These are phyloP conservation scores for Hirtodrosophila confusa DNA, from an alignment of 2,888 invertebrate genomes.

Conservation along the genomic window DNA sequence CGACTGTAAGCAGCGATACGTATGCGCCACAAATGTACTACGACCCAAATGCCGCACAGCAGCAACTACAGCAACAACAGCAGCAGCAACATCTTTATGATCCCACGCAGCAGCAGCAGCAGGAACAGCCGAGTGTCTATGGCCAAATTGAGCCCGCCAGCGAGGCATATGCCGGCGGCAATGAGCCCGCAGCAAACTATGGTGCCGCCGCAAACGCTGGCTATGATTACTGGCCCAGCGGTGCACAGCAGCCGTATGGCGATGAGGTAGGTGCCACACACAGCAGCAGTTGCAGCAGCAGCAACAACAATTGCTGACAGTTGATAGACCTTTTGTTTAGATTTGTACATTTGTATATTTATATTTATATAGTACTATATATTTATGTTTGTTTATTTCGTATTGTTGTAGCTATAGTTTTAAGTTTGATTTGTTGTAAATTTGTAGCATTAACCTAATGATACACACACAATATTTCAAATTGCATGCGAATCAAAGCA, in stretches of 20 bases:
- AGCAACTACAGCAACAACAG: slow-evolving; percentile 39
- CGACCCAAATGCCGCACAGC: slow-evolving; percentile 41
- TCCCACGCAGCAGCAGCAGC: slow-evolving; percentile 38
- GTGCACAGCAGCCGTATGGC: slow-evolving; percentile 56
- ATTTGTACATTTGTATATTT: slow-evolving; percentile 4
- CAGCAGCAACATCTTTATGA: slow-evolving; percentile 29
- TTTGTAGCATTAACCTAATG: background rate
- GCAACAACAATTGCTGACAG: slow-evolving; percentile 12
- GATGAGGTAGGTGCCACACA: slow-evolving; percentile 66
- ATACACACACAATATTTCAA: slow-evolving; percentile 31
- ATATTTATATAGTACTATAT: slow-evolving; percentile 4
- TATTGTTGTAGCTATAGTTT: slow-evolving; percentile 8
- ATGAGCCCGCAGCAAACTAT: slow-evolving; percentile 18
- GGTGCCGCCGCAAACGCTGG: slow-evolving; percentile 32
- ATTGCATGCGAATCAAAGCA: slow-evolving; percentile 36
- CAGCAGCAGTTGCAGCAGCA: slow-evolving; percentile 3
- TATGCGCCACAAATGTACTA: slow-evolving; percentile 46
- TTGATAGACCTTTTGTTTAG: background rate
- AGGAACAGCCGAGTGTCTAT: slow-evolving; percentile 26
- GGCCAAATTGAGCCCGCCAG: slow-evolving; percentile 39
- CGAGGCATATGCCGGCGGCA: slow-evolving; percentile 33
- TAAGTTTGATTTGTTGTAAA: slow-evolving; percentile 13
- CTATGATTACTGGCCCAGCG: slow-evolving; percentile 74
- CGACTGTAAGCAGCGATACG: slow-evolving; percentile 6
- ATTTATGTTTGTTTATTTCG: background rate